Evolutionary conservation across 2,888 invertebrate genomes (phyloP), one percentile per base, ranked within the genome.

Genomic region (Sinelater perroti): DNA sequence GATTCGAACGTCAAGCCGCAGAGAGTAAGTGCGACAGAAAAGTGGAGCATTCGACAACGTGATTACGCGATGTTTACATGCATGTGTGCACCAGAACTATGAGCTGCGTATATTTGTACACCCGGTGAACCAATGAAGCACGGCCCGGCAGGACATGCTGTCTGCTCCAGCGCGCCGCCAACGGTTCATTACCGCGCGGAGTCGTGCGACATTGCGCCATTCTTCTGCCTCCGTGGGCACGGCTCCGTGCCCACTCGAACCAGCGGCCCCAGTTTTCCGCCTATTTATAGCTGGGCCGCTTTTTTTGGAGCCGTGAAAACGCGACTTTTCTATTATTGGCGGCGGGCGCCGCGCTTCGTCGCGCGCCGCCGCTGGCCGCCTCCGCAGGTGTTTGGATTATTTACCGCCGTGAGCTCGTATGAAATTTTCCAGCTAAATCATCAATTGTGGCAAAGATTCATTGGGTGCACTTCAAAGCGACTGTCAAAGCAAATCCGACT

Each of bases 361-460:
- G n/a, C n/a, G 11, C 7, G 10, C 11, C 21, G 16, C 13, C 13
- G 24, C 14, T 3, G 7, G 8, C 1, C 40, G 11, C 10, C 40
- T 13, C 40, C 40, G 16, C 38, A 5, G 42, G 56, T 50, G 21
- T 36, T 51, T 20, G 18, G 44, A 52, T 52, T 52, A 44, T 52
- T 51, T 52, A 33, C 44, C 24, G 44, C 20, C 44, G 18, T 44
- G 52, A 42, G 52, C 44, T 49, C 49, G 21, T 49, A 55, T 55
- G 33, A 55, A 54, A 58, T 58, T 58, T 58, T 54, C 53, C 54
- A 54, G 54, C 38, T 54, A 58, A 58, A 58, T 58, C 58, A 58
- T 58, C 53, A 58, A 54, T 58, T 58, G 58, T 47, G 58, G 49
- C 58, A 54, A 58, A 57, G 52, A 54, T 60, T 60, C 59, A 60